Conservation (phyloP, 2,113 vertebrate genomes). For the Gobiocypris rarus region DNA sequence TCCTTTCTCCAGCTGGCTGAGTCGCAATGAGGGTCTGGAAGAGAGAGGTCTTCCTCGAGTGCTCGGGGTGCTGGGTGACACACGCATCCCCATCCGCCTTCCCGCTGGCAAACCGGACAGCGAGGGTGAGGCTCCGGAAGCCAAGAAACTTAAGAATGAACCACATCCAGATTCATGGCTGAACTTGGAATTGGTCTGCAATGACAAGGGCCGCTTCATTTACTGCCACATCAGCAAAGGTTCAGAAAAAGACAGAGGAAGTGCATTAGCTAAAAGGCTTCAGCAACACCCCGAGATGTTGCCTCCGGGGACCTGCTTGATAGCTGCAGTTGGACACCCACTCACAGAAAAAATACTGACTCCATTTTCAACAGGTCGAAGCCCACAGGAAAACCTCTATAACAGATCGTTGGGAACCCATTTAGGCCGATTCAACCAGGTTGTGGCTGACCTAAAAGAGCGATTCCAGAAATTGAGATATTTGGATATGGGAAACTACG, state of each 20-base stretch:
- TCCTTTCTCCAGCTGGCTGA: slow-evolving; percentile 60
- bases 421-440: slow-evolving; percentile 64
- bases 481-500: slow-evolving; percentile 72
- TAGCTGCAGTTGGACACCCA: slow-evolving; percentile 69
- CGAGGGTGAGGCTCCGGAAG: slow-evolving; percentile 57
- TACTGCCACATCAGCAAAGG: slow-evolving; percentile 70
- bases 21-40: slow-evolving; percentile 41
- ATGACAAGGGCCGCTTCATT: slow-evolving; percentile 64
- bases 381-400: slow-evolving; percentile 67
- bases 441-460: slow-evolving; percentile 63
- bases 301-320: slow-evolving; percentile 68
- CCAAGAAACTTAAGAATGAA: slow-evolving; percentile 65
- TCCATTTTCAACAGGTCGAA: slow-evolving; percentile 52
- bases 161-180: slow-evolving; percentile 71
- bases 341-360: slow-evolving; percentile 70
- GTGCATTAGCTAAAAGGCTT: slow-evolving; percentile 62
- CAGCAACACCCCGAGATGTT: slow-evolving; percentile 60
- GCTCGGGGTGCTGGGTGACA: slow-evolving; percentile 73
- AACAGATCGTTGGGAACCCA: slow-evolving; percentile 67
- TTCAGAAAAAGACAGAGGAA: slow-evolving; percentile 63
- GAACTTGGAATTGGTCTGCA: slow-evolving; percentile 72
- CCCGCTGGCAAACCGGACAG: slow-evolving; percentile 63
- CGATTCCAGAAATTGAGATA: slow-evolving; percentile 70
- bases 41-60: slow-evolving; percentile 60
- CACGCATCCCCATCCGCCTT: slow-evolving; percentile 70